Base-by-base conservation (phyloP, 2,888 invertebrate species). In the Tetragonisca angustula region DNA sequence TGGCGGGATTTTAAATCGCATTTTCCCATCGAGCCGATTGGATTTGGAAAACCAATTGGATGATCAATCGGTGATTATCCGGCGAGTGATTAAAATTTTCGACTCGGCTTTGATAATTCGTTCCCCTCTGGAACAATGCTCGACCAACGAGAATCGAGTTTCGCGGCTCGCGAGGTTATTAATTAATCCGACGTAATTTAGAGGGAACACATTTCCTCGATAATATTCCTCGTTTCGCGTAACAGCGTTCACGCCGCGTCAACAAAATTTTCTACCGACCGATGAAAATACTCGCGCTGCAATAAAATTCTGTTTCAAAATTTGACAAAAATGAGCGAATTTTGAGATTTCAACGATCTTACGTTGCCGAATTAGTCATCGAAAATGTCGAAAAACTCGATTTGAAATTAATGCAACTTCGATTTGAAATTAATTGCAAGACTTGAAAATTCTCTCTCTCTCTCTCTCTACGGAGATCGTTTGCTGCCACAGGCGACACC, bases 21-120 rank as follows among this genome's bases (percentile, higher is more conserved):
- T 64, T 36, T 59, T 59, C 52, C 76, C n/a, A 83, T 87, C 79
- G 79, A 56, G 19, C 43, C 13, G 73, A 83, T 85, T 72, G 72
- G 72, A 54, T 54, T 79, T 68, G n/a, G n/a, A n/a, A 74, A 81
- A 54, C 54, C 59, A 15, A 17, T 50, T 50, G 32, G 59, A 67
- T 65, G 62, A 52, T 56, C 49, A 24, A 43, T 64, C 19, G 4
- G 27, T 19, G 36, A 54, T 49, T 49, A 71, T 77, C 64, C 43
- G 9, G 43, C 43, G 43, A 43, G 43, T 43, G 43, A 43, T 43
- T 43, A 43, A 43, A 43, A 65, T 24, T 56, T 49, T 71, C 13
- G 24, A 67, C 67, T 72, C 15, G 24, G 61, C 21, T 21, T 11
- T 32, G 2, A 15, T 3, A 21, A 52, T 54, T 24, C 13, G 43